Evolutionary conservation across 2,113 vertebrate genomes (phyloP), one percentile per base, ranked within the genome.

Genomic region (Calyptomena viridis): DNA sequence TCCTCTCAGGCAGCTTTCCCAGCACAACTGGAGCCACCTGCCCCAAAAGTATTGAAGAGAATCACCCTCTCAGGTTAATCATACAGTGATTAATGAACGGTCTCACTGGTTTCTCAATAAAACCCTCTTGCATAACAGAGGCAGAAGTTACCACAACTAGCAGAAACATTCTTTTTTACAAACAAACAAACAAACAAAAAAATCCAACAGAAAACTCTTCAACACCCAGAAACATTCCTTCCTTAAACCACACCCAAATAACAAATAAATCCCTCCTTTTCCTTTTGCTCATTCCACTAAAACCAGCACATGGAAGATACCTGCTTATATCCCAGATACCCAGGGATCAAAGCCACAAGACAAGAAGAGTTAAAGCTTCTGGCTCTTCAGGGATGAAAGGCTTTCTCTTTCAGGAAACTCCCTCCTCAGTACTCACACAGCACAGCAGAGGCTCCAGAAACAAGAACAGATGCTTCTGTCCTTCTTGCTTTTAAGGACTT

Each of bases 391-490:
- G 2, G 3, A 27, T 12, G 28, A 85, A 58, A 31, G 4, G 1
- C 1, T 24, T 30, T 22, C 9, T 21, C 12, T 37, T 16, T 14
- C 24, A 44, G 2, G 1, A 59, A 63, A 30, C 2, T 1, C 3
- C 8, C 9, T 17, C 35, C 40, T 19, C 15, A 69, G 5, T 7
- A 58, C 37, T 53, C 21, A 58, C 9, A 16, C 8, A 60, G 3
- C 35, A 50, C 2, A 44, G 1, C 0, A 0, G 27, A 62, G 0
- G 0, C 0, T 10, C 17, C 22, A 56, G 1, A 0, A 33, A 2
- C 0, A 4, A 2, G 47, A 21, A 0, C 1, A 22, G 3, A 0
- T 0, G 3, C 1, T 2, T 6, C 0, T 5, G 0, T 30, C 39
- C 33, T 78, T 27, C 20, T 46, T 67, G 28, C 14, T 81, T 85